Base-by-base conservation (phyloP, 2,113 vertebrate genomes). In the Xerus inauris region DNA sequence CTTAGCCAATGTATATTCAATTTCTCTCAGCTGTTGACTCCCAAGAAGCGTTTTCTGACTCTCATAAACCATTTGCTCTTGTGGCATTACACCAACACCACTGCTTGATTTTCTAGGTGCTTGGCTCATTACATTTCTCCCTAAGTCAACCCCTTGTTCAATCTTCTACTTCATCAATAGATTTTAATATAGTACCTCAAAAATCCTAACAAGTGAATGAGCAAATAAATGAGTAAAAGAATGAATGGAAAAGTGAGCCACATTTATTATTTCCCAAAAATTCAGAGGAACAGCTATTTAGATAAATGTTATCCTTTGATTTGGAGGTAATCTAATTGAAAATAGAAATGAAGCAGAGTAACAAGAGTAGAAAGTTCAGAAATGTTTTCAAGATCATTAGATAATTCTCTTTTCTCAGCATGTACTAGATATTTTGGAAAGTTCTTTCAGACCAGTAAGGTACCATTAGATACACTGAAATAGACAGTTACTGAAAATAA, bases 271-370 rank as follows among this genome's bases (percentile, higher is more conserved):
- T 22, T 89, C 8, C 16, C 28, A 76, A 65, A 87, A 93, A 91
- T 91, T 81, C 76, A 91, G 12, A 81, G 79, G 32, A 94, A 67
- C 4, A 86, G 32, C n/a, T 93, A 8, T 51, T 92, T 84, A 89
- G 87, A 26, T 83, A 90, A 93, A 73, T 79, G 26, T 83, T 69
- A 57, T 19, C 11, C 12, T 95, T 89, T 86, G 42, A 71, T 85
- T 92, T 84, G 97, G 73, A 24, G 87, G 6, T 16, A n/a, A 84
- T 1, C 3, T 91, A 42, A 73, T 76, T 71, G 16, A 92, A 96
- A 57, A 69, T 54, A 86, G 28, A 87, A 95, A 92, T 91, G 35
- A 94, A 89, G 89, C 0, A 73, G 17, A 72, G 9, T 88, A 62
- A 40, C 16, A 49, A 91, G 47, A 79, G 1, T 51, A 7, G 86